Conservation (phyloP, 2,888 invertebrate species). For the Epirrhoe alternata region DNA sequence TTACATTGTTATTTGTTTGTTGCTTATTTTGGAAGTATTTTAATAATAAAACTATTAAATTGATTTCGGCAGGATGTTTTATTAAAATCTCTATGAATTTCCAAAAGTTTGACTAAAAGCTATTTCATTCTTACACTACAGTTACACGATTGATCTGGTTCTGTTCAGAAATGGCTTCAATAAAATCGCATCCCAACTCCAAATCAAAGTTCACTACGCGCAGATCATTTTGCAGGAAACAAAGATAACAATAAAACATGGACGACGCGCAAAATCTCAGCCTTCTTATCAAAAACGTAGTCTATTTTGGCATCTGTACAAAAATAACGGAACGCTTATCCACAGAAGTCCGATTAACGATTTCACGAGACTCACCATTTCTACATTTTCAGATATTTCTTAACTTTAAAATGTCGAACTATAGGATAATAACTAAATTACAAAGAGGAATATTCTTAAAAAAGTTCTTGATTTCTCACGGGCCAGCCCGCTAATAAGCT, state of each 20-base stretch:
- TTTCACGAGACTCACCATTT: background rate
- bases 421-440: background rate
- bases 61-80: conserved; percentile 73
- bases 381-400: background rate
- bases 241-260: conserved; percentile 5
- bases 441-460: background rate
- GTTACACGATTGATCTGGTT: conserved; percentile 32
- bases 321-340: conserved; percentile 27
- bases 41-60: conserved; percentile 76
- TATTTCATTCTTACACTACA: conserved; percentile 48
- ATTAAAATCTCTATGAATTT: conserved; percentile 71
- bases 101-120: conserved; percentile 58
- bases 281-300: conserved; percentile 23
- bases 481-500: no score
- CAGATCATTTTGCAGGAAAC: conserved; percentile 11
- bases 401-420: background rate
- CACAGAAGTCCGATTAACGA: conserved; percentile 3
- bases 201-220: conserved; percentile 7
- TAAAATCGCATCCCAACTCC: conserved; percentile 6
- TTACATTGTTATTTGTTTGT: conserved; percentile 84
- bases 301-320: conserved; percentile 57
- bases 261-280: conserved; percentile 25
- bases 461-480: background rate
- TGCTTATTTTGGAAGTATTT: conserved; percentile 84
- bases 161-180: conserved; percentile 10